Conservation (phyloP, 92 coral and sea anemone species). For the Epizoanthus ramosus region DNA sequence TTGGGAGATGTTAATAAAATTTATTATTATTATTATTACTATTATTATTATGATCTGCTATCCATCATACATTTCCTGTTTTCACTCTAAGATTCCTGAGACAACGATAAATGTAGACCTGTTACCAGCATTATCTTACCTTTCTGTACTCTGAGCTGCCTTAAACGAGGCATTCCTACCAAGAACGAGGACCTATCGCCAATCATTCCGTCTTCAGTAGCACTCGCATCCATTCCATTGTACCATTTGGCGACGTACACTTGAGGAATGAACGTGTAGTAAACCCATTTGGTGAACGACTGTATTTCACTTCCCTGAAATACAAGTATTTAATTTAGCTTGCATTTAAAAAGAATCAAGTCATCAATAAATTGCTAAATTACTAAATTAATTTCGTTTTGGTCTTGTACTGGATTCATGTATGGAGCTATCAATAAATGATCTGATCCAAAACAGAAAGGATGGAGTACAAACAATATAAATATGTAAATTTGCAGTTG, state of each 20-base stretch:
- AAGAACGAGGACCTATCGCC: conserved; percentile 60
- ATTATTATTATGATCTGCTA: too few relatives aligned
- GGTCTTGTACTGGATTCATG: too few relatives aligned
- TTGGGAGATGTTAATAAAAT: too few relatives aligned
- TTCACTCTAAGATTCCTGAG: too few relatives aligned
- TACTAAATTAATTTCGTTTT: too few relatives aligned
- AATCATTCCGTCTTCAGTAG: conserved; percentile 56
- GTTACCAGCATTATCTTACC: conserved; percentile 37
- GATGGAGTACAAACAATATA: not conserved
- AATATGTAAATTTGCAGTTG: too few relatives aligned
- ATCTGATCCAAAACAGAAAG: not conserved
- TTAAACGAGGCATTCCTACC: conserved; percentile 82
- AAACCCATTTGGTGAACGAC: conserved; percentile 47
- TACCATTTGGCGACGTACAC: conserved; percentile 77
- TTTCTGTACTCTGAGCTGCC: conserved; percentile 70
- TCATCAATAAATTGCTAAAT: too few relatives aligned
- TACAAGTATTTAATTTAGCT: not conserved
- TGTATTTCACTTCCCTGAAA: conserved; percentile 7
- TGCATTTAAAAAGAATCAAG: too few relatives aligned
- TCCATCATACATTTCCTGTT: too few relatives aligned
- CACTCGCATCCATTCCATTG: conserved; percentile 61
- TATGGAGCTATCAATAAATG: too few relatives aligned
- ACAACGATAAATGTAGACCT: not conserved
- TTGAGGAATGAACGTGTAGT: conserved; percentile 40
- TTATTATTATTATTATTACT: too few relatives aligned